Base-by-base conservation (phyloP, 2,797 vertebrate species). In the Dromococcyx pavoninus region DNA sequence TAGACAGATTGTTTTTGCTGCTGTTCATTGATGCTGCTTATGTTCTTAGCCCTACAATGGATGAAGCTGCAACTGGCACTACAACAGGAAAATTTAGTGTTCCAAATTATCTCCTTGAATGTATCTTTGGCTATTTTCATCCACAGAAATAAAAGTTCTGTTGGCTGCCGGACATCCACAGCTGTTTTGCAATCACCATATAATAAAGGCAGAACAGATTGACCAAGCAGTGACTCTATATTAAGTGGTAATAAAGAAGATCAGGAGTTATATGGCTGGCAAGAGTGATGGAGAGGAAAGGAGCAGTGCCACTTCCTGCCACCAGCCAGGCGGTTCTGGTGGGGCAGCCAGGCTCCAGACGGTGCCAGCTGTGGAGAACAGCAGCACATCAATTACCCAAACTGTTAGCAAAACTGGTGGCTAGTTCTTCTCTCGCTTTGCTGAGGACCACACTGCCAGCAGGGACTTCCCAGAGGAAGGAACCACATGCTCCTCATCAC, bases 401-500 rank as follows among this genome's bases (percentile, higher is more conserved):
- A 76, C 23, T 48, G 60, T 30, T 0, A 33, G 44, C 44, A 75
- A 79, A 86, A 80, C 1, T 4, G 3, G 8, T 2, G 27, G 19
- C 33, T 13, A 6, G 35, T 39, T 48, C 53, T 84, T 23, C 50
- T 37, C 39, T 41, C 0, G 1, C 44, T 84, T 82, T 90, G 86
- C 61, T 56, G 27, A 78, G 58, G 73, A 83, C n/a, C 43, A 39
- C 0, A 0, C 30, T 61, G 58, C 15, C 25, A 66, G 60, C 8
- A 5, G 35, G 33, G 60, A 43, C 48, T 73, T 48, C 27, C 53
- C 62, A 76, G 51, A 71, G 41, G 17, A 86, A 94, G 56, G 92
- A 93, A 57, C 5, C 14, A 39, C 0, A 0, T 0, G 2, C 6
- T 64, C 21, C 48, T 61, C 41, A 23, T 15, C 2, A 0, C 12